Percentiles rank a stretch among this genome's conserved stretches.
phyloP scores from a whole-genome alignment of 2,888 invertebrate genomes.

The Acrocyrtus sp. region DNA sequence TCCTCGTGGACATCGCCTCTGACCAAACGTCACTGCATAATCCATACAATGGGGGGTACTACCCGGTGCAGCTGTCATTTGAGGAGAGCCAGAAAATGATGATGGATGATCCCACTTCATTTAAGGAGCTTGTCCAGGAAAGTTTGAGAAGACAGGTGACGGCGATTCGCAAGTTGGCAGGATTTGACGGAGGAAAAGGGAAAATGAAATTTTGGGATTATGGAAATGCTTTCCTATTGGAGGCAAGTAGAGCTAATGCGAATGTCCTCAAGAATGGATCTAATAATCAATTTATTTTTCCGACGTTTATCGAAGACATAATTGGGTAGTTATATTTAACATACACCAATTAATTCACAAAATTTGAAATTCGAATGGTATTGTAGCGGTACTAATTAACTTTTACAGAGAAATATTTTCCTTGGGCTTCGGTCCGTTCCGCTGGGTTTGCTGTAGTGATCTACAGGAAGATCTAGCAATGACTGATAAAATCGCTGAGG shows the following conservation, averaged over 20 bases:
- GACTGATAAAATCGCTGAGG: slow-evolving; percentile 70
- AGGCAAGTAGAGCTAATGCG: slow-evolving; percentile 71
- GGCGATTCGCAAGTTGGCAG: slow-evolving; percentile 70
- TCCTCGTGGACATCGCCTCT: slow-evolving; percentile 72
- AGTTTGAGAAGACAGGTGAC: slow-evolving; percentile 71
- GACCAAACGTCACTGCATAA: slow-evolving; percentile 75
- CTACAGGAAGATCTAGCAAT: slow-evolving; percentile 67
- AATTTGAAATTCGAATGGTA: no score
- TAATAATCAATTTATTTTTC: slow-evolving; percentile 72
- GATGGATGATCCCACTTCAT: slow-evolving; percentile 68
- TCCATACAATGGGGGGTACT: slow-evolving; percentile 73
- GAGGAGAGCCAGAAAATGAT: slow-evolving; percentile 69
- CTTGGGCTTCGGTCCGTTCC: slow-evolving; percentile 74
- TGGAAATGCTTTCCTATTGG: slow-evolving; percentile 74
- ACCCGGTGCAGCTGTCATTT: slow-evolving; percentile 69
- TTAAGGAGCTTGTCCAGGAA: slow-evolving; percentile 69
- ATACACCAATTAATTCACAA: no score
- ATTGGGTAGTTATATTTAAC: no score
- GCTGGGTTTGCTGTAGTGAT: slow-evolving; percentile 74
- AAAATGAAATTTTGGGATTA: slow-evolving; percentile 75
- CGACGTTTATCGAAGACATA: slow-evolving; percentile 74
- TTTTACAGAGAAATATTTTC: slow-evolving; percentile 71
- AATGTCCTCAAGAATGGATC: slow-evolving; percentile 67
- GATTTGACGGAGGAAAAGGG: slow-evolving; percentile 66
- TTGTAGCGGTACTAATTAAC: no score